Base-by-base conservation (phyloP, 1,140 invertebrate species). In the Bombus pyrosoma region DNA sequence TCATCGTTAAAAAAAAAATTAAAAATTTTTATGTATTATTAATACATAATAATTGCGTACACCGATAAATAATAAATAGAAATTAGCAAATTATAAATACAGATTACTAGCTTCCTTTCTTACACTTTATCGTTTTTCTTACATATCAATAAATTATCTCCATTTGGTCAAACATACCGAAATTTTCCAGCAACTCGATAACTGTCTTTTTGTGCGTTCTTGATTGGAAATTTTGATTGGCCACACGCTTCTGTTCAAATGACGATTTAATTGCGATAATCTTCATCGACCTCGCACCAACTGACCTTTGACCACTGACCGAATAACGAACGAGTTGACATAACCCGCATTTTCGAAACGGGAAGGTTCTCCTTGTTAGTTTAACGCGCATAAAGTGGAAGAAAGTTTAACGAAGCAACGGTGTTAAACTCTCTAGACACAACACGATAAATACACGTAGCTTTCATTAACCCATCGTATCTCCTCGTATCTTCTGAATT, bases 181-280 rank as follows among this genome's bases (percentile, higher is more conserved):
- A 8, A 18, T 32, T 32, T 32, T 32, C n/a, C 13, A 32, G n/a
- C n/a, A 66, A 32, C 13, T 32, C 15, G 13, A 66, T 32, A 66
- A 39, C 15, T 39, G 12, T 22, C 39, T 43, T 41, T 41, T 72
- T 13, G 6, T 3, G 2, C 6, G 28, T 39, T 28, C 41, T 28
- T 25, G 59, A n/a, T 41, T n/a, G 39, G 13, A 9, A 73, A 41
- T 73, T 32, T 39, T 39, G 71, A 72, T 71, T 71, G 37, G 28
- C 25, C 3, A 15, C 37, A 13, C 69, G 69, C 22, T 13, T 28
- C 71, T 18, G 28, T 41, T 28, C 39, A 28, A 41, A 71, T 39
- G 71, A 73, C 71, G 39, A 73, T 73, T 73, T 73, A 73, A 73
- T 73, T 41, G 28, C 71, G 71, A 73, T 73, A 73, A 73, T 39